phyloP scores from a whole-genome alignment of 1,140 invertebrate genomes.

The Lethrus apterus region DNA sequence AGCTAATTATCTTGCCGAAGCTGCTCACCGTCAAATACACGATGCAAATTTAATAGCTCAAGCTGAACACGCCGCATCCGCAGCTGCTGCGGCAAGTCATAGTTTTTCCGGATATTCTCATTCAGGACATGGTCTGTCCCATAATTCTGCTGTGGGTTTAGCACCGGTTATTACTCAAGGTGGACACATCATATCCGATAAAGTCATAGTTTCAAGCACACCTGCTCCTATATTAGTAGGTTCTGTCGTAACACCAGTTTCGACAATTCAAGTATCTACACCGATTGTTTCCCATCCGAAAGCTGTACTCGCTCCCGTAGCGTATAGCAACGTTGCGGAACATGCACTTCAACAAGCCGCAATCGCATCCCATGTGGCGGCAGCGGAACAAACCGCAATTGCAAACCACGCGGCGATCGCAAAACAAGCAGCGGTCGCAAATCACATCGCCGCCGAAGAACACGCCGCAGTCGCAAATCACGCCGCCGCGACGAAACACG shows the following conservation, averaged over 20 bases:
- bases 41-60: conserved; percentile 6
- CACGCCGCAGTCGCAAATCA: too few species aligned
- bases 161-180: conserved; percentile 11
- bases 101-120: neutral
- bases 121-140: neutral
- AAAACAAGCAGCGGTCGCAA: neutral
- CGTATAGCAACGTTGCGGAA: neutral
- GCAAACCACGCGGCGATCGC: neutral
- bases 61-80: too few species aligned
- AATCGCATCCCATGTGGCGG: neutral
- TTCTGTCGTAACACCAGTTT: conserved; percentile 7
- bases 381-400: neutral
- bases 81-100: conserved; percentile 2
- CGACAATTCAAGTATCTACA: neutral
- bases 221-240: neutral
- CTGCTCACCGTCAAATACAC: neutral
- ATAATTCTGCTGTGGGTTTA: neutral
- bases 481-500: too few species aligned
- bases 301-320: neutral
- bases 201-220: conserved; percentile 7
- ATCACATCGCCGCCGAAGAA: too few species aligned
- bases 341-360: neutral
- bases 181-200: conserved; percentile 4
- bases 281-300: conserved; percentile 1
- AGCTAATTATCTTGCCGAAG: neutral